Conservation (phyloP, 2,797 vertebrate species). For the Hippopotamyrus pictus region DNA sequence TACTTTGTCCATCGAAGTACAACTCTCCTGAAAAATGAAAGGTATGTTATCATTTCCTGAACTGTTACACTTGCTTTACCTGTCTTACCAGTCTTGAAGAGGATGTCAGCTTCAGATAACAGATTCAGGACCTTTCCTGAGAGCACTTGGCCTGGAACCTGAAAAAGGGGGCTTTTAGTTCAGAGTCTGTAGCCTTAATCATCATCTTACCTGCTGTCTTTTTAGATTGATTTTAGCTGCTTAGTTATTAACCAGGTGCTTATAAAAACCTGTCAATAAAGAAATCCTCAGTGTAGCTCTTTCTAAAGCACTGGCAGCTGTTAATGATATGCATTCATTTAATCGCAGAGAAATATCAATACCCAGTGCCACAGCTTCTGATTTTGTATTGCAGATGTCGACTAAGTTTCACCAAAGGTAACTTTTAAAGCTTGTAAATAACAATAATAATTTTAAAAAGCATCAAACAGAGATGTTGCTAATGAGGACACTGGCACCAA, state of each 20-base stretch:
- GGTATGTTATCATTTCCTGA: neutral
- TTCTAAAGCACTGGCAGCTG: neutral
- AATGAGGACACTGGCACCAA: constrained; percentile 4
- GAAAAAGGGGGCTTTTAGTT: neutral
- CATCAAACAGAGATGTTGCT: neutral
- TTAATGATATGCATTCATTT: neutral
- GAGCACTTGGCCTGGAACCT: neutral
- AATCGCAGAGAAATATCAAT: neutral
- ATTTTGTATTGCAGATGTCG: neutral
- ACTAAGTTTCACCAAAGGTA: neutral
- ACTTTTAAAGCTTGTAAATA: neutral
- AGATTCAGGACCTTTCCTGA: neutral
- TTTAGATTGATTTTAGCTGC: neutral
- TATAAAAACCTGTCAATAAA: neutral
- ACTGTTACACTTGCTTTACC: neutral
- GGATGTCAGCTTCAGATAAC: neutral
- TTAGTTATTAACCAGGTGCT: neutral
- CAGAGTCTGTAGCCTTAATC: neutral
- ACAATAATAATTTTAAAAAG: neutral
- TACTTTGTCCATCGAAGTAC: neutral
- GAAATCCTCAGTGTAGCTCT: neutral
- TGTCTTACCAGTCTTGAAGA: neutral
- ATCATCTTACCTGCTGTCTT: neutral
- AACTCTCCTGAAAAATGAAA: neutral
- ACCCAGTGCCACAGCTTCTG: neutral